These are phyloP conservation scores for Marmota monax DNA, from an alignment of 2,113 vertebrate species.

Conservation along the genomic window DNA sequence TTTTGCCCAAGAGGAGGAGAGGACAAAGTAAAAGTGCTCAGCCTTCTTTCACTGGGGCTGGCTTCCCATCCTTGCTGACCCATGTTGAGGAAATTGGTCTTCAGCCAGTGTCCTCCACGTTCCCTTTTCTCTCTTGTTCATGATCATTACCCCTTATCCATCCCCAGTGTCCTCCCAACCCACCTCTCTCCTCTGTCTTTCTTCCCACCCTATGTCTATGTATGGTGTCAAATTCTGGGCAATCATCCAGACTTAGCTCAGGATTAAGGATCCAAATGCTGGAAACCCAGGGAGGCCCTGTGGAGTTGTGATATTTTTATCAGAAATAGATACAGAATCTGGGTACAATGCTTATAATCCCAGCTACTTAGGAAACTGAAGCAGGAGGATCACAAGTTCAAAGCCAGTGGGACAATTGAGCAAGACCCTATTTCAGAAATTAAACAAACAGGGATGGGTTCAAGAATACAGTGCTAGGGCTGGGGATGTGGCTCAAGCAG, in stretches of 20 bases:
- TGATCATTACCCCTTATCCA: accelerated
- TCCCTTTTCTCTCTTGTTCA: neutral
- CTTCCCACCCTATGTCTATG: neutral
- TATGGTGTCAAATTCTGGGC: neutral
- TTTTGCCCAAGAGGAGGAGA: neutral
- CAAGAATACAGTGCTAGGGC: no score
- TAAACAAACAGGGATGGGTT: no score
- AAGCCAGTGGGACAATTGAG: no score
- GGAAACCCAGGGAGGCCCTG: neutral
- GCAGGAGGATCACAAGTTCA: no score
- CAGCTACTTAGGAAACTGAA: no score
- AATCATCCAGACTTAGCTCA: neutral
- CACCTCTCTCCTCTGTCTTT: neutral
- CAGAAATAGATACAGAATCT: neutral
- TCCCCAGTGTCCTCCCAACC: neutral
- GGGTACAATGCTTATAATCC: no score
- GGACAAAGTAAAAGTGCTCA: neutral
- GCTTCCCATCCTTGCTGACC: slow-evolving; percentile 51
- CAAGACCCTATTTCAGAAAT: no score
- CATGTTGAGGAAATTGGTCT: neutral
- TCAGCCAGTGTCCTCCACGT: neutral
- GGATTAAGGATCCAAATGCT: neutral
- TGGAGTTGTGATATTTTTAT: neutral
- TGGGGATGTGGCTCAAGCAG: no score
- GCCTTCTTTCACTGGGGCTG: neutral